These are phyloP conservation scores for Tinea semifulvella DNA, from an alignment of 2,888 invertebrate genomes.

Conservation along the genomic window DNA sequence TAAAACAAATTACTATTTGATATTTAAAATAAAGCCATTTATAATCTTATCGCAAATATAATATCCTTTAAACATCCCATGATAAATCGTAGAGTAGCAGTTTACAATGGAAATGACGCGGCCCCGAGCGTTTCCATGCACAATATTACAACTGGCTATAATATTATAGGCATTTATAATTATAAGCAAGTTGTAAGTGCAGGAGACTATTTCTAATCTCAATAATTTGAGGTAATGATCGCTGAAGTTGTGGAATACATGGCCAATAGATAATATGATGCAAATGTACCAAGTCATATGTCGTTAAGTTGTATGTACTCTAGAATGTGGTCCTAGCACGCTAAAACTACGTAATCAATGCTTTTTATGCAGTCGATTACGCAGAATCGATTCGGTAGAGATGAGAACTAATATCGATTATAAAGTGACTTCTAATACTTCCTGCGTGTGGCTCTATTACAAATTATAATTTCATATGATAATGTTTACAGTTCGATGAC, in stretches of 20 bases:
- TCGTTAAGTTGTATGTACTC: constrained; percentile 28
- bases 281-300: constrained; percentile 38
- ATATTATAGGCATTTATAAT: constrained; percentile 7
- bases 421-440: constrained; percentile 45
- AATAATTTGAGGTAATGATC: constrained; percentile 42
- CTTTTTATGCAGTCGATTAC: constrained; percentile 44
- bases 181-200: constrained; percentile 7
- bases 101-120: constrained; percentile 12
- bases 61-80: constrained; percentile 10
- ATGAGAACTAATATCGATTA: constrained; percentile 51
- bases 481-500: constrained; percentile 9
- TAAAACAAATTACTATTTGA: constrained; percentile 1
- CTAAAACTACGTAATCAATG: constrained; percentile 44
- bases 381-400: constrained; percentile 41
- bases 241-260: constrained; percentile 28
- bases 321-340: constrained; percentile 30
- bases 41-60: constrained; percentile 3
- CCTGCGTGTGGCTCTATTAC: constrained; percentile 31
- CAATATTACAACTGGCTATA: constrained; percentile 7
- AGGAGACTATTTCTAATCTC: constrained; percentile 28
- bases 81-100: constrained; percentile 11
- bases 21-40: constrained; percentile 9
- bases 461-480: constrained; percentile 45
- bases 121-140: constrained; percentile 10
- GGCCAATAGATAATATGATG: constrained; percentile 43